Conservation (phyloP, 2,113 vertebrate species). For the Ailurus styani region DNA sequence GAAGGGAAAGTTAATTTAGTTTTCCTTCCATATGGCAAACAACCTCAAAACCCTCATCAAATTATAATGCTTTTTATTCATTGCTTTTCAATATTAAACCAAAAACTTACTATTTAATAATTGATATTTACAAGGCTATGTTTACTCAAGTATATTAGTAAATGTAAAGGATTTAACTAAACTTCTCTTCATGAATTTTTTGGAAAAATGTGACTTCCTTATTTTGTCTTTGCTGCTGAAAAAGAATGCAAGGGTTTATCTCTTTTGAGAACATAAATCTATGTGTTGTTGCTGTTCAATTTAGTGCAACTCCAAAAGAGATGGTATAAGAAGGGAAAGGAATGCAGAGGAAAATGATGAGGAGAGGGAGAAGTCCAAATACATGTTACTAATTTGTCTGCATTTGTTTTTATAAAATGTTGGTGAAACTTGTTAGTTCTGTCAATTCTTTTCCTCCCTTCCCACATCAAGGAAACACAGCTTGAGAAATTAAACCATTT, state of each 20-base stretch:
- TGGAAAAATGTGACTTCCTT: neutral
- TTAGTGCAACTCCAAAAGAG: neutral
- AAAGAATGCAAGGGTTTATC: neutral
- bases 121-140: neutral
- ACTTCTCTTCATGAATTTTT: neutral
- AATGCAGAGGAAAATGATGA: neutral
- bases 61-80: neutral
- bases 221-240: neutral
- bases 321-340: neutral
- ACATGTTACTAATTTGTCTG: neutral
- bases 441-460: neutral
- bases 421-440: neutral
- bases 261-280: neutral
- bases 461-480: neutral
- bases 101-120: neutral
- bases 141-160: neutral
- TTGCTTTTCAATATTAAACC: slow-evolving; percentile 5
- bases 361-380: neutral
- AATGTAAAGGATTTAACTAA: neutral
- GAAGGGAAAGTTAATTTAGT: slow-evolving; percentile 10
- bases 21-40: neutral
- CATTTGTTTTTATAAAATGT: neutral
- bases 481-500: neutral
- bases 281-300: neutral
- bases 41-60: neutral